phyloP scores from a whole-genome alignment of 2,113 vertebrate genomes.

The Eublepharis macularius region DNA sequence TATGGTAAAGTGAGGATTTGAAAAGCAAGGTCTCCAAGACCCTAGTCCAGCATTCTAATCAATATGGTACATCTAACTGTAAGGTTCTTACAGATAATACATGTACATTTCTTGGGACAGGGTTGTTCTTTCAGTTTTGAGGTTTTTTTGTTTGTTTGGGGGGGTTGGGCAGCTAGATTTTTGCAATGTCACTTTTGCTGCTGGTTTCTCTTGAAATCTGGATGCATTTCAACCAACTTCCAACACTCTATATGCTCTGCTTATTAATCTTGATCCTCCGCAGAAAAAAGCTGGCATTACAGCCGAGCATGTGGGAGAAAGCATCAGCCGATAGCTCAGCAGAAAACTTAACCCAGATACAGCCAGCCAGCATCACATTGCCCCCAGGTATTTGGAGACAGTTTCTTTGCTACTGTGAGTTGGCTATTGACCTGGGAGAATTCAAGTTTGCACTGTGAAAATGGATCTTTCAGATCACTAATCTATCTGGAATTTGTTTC shows the following conservation, averaged over 20 bases:
- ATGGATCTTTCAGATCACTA: not conserved
- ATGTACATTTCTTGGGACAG: no score
- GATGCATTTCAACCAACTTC: not conserved
- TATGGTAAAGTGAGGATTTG: no score
- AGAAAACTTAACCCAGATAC: not conserved
- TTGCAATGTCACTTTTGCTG: not conserved
- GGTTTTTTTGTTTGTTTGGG: no score
- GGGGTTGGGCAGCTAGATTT: no score
- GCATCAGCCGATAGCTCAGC: not conserved
- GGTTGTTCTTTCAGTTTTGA: no score
- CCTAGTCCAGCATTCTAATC: no score
- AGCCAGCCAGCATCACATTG: not conserved
- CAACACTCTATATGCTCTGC: not conserved
- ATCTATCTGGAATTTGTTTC: not conserved
- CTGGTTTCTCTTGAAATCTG: not conserved
- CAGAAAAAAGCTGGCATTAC: not conserved
- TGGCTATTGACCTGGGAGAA: not conserved
- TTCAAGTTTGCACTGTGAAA: not conserved
- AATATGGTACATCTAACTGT: no score
- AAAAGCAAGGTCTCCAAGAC: no score
- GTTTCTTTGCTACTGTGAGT: not conserved
- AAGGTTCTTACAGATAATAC: no score
- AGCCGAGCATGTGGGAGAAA: not conserved
- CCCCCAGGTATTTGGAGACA: not conserved
- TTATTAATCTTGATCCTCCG: not conserved